Percentiles rank a stretch among this genome's conserved stretches.
Conservation (phyloP, 2,797 vertebrate species). For the Sebastes dallii region DNA sequence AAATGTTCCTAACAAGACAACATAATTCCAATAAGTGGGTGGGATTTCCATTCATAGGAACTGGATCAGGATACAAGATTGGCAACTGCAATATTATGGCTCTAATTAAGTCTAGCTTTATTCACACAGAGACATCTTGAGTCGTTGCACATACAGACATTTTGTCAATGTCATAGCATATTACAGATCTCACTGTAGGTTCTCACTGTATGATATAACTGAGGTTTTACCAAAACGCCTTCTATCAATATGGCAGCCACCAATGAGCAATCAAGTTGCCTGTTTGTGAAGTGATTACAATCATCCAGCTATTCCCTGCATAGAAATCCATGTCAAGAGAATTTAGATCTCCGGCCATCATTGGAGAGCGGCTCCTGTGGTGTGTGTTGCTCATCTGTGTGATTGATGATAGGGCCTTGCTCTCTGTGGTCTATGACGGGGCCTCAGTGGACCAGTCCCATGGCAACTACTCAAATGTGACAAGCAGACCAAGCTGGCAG, state of each 20-base stretch:
- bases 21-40: constrained; percentile 17
- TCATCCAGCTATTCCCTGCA: constrained; percentile 1
- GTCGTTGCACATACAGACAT: neutral
- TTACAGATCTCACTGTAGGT: constrained; percentile 2
- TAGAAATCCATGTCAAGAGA: constrained; percentile 43
- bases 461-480: constrained; percentile 75
- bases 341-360: constrained; percentile 55
- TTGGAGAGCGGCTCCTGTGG: constrained; percentile 48
- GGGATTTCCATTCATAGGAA: constrained; percentile 23
- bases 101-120: constrained; percentile 16
- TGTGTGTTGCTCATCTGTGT: constrained; percentile 69
- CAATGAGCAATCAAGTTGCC: constrained; percentile 11
- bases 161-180: constrained; percentile 8
- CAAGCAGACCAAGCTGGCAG: constrained; percentile 68
- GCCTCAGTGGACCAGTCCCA: constrained; percentile 71
- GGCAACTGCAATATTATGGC: constrained; percentile 10
- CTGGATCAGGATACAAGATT: constrained; percentile 24
- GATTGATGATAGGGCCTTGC: constrained; percentile 75
- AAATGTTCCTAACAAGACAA: neutral
- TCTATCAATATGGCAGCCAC: neutral
- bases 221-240: neutral
- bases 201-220: neutral
- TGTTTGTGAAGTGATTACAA: constrained; percentile 34
- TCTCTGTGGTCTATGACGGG: constrained; percentile 71
- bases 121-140: neutral